A percentile compares a stretch with the other conserved stretches of the same genome.
These are phyloP conservation scores for Calypte anna DNA, from an alignment of 2,113 vertebrate species.

Conservation along the genomic window DNA sequence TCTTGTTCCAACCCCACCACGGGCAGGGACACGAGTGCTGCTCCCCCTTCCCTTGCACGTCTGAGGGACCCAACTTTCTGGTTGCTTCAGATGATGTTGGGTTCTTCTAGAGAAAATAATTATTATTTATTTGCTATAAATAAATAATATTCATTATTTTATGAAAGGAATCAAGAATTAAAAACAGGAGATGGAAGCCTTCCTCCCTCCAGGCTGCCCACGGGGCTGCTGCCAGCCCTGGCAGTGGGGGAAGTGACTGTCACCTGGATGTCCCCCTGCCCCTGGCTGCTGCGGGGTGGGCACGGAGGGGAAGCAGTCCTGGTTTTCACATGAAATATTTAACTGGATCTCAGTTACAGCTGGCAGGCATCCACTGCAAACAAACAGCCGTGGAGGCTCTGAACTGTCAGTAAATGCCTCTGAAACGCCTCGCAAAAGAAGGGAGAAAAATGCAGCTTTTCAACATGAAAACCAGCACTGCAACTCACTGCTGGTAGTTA, in stretches of 20 bases:
- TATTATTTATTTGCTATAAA: too few relatives aligned
- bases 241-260: not conserved
- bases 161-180: not conserved
- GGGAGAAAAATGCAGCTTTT: not conserved
- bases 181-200: not conserved
- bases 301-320: conserved; percentile 23
- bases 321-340: conserved; percentile 47
- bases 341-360: conserved; percentile 36
- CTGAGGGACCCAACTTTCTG: not conserved
- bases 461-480: not conserved
- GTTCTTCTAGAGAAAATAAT: not conserved
- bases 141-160: too few relatives aligned
- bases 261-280: conserved; percentile 23
- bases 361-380: conserved; percentile 55
- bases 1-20: too few relatives aligned
- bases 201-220: not conserved
- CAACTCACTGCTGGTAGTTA: not conserved
- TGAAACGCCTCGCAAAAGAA: not conserved
- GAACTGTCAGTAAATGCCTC: conserved; percentile 8
- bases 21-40: too few relatives aligned
- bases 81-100: not conserved
- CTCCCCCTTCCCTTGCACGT: not conserved
- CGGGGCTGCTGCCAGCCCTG: not conserved
- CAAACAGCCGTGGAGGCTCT: conserved; percentile 18
- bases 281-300: not conserved